Conservation (phyloP, 2,888 invertebrate genomes). For the Labia minor region DNA sequence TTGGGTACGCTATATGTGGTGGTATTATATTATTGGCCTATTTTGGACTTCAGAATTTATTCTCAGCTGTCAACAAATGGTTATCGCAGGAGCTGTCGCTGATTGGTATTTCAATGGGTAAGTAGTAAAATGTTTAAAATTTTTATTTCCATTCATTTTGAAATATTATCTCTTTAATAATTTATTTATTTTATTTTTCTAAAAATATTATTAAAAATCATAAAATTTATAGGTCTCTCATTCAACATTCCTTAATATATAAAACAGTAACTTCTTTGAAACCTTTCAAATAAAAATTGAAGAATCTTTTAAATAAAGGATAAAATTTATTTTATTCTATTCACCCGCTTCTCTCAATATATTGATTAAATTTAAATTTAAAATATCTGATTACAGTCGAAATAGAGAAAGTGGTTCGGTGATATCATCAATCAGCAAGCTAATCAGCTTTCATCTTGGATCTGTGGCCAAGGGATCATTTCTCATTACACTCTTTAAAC, state of each 20-base stretch:
- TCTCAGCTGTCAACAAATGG: slow-evolving; percentile 87
- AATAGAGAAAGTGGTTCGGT: slow-evolving; percentile 19
- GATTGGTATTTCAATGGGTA: slow-evolving; percentile 84
- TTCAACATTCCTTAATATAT: no score
- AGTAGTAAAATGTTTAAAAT: slow-evolving; percentile 26
- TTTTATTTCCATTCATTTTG: slow-evolving; percentile 18
- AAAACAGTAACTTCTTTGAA: no score
- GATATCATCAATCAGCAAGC: slow-evolving; percentile 53
- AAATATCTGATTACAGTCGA: no score
- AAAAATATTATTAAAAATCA: no score
- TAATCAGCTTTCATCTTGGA: slow-evolving; percentile 82
- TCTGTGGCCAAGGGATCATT: slow-evolving; percentile 92
- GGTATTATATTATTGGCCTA: slow-evolving; percentile 80
- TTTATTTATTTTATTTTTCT: slow-evolving; percentile 17
- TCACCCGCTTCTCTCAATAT: no score
- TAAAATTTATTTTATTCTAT: no score
- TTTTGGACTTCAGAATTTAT: slow-evolving; percentile 93
- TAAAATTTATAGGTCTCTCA: no score
- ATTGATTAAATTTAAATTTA: no score
- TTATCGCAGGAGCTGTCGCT: slow-evolving; percentile 84
- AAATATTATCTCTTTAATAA: slow-evolving; percentile 19
- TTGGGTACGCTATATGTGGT: slow-evolving; percentile 87
- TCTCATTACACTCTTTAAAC: slow-evolving; percentile 82
- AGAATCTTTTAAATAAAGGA: no score
- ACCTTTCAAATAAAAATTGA: no score